Conservation (phyloP, 2,888 invertebrate species). For the Leptogaster cylindrica region DNA sequence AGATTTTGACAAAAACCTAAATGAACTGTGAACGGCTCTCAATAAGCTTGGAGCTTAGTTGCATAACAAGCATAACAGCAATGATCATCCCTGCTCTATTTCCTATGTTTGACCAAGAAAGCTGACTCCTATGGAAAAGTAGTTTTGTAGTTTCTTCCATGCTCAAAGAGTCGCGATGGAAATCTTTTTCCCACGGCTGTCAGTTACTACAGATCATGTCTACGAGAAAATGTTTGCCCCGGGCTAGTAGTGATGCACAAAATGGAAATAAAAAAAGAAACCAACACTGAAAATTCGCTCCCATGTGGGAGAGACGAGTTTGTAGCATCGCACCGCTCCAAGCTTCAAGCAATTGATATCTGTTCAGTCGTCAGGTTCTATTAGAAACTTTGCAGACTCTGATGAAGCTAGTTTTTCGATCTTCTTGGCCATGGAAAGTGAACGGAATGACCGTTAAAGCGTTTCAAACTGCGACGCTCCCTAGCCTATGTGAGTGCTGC, state of each 20-base stretch:
- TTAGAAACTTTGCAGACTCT: too few relatives aligned
- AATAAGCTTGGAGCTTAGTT: neutral
- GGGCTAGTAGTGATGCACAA: slow-evolving; percentile 19
- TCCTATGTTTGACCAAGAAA: slow-evolving; percentile 24
- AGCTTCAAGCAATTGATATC: slow-evolving; percentile 29
- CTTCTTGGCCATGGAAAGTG: slow-evolving; percentile 31
- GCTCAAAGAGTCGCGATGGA: slow-evolving; percentile 12
- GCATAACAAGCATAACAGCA: neutral
- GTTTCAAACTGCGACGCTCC: neutral
- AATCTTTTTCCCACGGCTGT: slow-evolving; percentile 40
- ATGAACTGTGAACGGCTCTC: too few relatives aligned
- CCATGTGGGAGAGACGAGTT: slow-evolving; percentile 24
- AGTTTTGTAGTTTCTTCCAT: slow-evolving; percentile 4
- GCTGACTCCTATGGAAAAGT: slow-evolving; percentile 1
- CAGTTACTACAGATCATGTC: slow-evolving; percentile 35
- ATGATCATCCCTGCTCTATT: slow-evolving; percentile 6
- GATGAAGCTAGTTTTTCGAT: neutral
- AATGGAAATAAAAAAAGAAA: too few relatives aligned
- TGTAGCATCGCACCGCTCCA: neutral
- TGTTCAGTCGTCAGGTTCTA: slow-evolving; percentile 25
- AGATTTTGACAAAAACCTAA: too few relatives aligned
- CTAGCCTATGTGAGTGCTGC: neutral
- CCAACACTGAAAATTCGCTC: slow-evolving; percentile 9
- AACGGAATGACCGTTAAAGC: neutral
- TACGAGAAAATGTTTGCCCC: slow-evolving; percentile 30